Conservation (phyloP, 2,113 vertebrate genomes). For the Seriola dumerili region DNA sequence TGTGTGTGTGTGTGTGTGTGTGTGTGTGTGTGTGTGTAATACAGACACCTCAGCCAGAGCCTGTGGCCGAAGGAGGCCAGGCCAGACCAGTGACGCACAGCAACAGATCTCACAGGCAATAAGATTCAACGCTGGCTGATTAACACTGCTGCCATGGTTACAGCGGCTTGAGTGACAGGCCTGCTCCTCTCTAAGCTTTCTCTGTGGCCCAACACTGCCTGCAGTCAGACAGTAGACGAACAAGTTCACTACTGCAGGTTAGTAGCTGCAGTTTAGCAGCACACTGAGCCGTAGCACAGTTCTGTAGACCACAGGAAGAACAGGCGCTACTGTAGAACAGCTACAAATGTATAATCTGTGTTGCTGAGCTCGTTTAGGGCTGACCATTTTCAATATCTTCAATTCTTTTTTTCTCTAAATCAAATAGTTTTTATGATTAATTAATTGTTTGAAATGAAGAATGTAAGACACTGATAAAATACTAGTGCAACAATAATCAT, state of each 20-base stretch:
- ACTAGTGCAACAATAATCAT: too few relatives aligned
- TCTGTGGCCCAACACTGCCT: slow-evolving; percentile 5
- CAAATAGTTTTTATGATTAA: too few relatives aligned
- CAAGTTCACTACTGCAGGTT: slow-evolving; percentile 20
- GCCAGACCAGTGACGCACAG: slow-evolving; percentile 46
- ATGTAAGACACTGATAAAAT: too few relatives aligned
- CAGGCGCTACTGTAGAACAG: background rate
- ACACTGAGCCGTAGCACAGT: background rate
- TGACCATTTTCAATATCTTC: background rate
- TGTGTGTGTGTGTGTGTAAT: background rate
- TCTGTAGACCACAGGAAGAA: background rate
- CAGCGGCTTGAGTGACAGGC: slow-evolving; percentile 61
- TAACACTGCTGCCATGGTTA: slow-evolving; percentile 69
- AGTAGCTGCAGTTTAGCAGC: background rate
- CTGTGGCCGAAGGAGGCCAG: slow-evolving; percentile 1
- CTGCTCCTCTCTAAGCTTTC: slow-evolving; percentile 39
- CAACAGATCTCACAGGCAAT: slow-evolving; percentile 48
- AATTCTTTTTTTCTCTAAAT: too few relatives aligned
- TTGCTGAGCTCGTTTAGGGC: too few relatives aligned
- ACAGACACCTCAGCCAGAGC: slow-evolving; percentile 24
- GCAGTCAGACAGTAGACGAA: slow-evolving; percentile 9
- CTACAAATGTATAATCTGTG: background rate
- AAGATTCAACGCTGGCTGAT: slow-evolving; percentile 60
- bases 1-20: background rate
- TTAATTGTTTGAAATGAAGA: too few relatives aligned